Evolutionary conservation across 1,140 invertebrate genomes (phyloP).

Genomic region (Scaptomyza graminum): DNA sequence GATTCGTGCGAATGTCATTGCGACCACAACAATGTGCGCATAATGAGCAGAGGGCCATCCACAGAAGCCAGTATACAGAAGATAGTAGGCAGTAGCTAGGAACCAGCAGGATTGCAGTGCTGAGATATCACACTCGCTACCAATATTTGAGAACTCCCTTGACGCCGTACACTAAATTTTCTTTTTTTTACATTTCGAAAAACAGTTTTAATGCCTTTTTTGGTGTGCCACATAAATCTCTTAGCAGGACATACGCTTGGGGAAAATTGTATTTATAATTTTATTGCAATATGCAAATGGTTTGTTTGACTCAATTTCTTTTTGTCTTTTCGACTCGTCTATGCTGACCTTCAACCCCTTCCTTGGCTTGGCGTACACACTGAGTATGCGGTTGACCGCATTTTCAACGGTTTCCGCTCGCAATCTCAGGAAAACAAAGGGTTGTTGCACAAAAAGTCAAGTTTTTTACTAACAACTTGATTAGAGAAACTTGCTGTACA

Average conservation of each 20-base stretch:
- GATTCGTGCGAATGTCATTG: constrained; percentile 69
- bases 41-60: constrained; percentile 56
- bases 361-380: constrained; percentile 27
- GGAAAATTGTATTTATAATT: constrained; percentile 48
- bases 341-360: constrained; percentile 75
- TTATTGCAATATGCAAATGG: constrained; percentile 77
- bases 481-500: constrained; percentile 63
- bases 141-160: constrained; percentile 24
- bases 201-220: constrained; percentile 47
- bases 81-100: constrained; percentile 10
- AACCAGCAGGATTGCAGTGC: constrained; percentile 34
- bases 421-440: constrained; percentile 30
- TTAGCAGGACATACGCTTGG: constrained; percentile 41
- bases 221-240: constrained; percentile 74
- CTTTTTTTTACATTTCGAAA: constrained; percentile 24
- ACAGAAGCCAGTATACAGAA: not conserved
- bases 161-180: constrained; percentile 37
- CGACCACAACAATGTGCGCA: constrained; percentile 73
- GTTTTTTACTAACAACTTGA: constrained; percentile 64
- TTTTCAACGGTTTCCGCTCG: constrained; percentile 36
- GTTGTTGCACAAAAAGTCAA: constrained; percentile 24
- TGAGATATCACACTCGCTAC: constrained; percentile 37
- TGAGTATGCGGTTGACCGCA: constrained; percentile 75
- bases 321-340: constrained; percentile 7
- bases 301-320: constrained; percentile 26